Evolutionary conservation across 2,113 vertebrate species (phyloP).

Genomic region (Menidia beryllina): DNA sequence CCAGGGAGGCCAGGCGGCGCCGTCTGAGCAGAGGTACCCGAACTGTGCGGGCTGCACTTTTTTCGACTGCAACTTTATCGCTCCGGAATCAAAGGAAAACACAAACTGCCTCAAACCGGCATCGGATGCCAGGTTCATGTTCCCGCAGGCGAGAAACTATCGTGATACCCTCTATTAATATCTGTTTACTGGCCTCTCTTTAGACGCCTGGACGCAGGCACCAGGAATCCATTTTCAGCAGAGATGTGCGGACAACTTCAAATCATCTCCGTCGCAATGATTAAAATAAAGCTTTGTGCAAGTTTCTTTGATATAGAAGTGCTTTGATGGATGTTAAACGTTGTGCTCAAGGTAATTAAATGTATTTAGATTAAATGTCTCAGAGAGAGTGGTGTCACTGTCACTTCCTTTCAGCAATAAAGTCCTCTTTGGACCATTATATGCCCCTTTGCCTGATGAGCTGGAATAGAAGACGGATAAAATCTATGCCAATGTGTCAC

Average conservation of each 20-base stretch:
- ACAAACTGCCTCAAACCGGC: constrained; percentile 22
- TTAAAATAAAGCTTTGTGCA: constrained; percentile 34
- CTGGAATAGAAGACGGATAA: too few species aligned
- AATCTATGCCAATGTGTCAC: too few species aligned
- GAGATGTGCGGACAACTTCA: too few species aligned
- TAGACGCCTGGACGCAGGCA: background rate
- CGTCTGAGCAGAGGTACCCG: constrained; percentile 62
- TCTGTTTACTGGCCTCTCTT: constrained; percentile 12
- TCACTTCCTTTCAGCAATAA: background rate
- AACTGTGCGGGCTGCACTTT: constrained; percentile 47
- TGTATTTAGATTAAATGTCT: constrained; percentile 19
- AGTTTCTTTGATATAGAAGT: constrained; percentile 12
- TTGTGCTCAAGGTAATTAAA: too few species aligned
- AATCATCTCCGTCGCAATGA: constrained; percentile 1
- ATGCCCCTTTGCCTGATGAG: background rate
- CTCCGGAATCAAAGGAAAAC: constrained; percentile 48
- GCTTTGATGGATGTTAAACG: too few species aligned
- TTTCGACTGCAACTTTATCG: constrained; percentile 49
- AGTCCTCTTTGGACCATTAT: background rate
- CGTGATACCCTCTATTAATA: constrained; percentile 19
- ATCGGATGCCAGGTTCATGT: constrained; percentile 19
- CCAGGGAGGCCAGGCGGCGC: constrained; percentile 71
- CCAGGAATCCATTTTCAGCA: background rate
- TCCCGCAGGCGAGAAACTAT: constrained; percentile 9
- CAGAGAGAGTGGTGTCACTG: background rate